Evolutionary conservation across 2,888 invertebrate species (phyloP).

Genomic region (Drosophila niveifrons): DNA sequence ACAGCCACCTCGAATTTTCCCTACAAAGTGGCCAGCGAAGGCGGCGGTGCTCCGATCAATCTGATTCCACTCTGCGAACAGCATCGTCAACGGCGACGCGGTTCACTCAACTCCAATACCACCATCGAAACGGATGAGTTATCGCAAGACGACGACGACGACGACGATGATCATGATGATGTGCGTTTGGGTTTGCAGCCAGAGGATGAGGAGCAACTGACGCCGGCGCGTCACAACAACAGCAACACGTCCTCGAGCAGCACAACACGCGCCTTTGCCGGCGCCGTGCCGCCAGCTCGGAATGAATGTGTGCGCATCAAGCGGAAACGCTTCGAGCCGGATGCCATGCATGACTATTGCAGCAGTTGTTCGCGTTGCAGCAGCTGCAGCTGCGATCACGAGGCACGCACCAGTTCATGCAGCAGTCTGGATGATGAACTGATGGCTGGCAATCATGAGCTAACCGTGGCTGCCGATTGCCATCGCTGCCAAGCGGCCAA

Average conservation of each 20-base stretch:
- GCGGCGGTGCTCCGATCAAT: slow-evolving; percentile 70
- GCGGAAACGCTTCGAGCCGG: slow-evolving; percentile 80
- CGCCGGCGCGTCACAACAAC: slow-evolving; percentile 47
- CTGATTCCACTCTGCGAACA: slow-evolving; percentile 71
- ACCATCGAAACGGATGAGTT: slow-evolving; percentile 80
- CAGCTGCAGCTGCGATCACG: slow-evolving; percentile 77
- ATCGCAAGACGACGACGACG: slow-evolving; percentile 68
- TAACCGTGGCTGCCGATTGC: slow-evolving; percentile 78
- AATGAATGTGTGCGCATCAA: slow-evolving; percentile 83
- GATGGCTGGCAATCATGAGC: slow-evolving; percentile 46
- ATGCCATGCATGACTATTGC: slow-evolving; percentile 73
- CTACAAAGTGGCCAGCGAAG: slow-evolving; percentile 76
- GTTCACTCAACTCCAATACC: slow-evolving; percentile 79
- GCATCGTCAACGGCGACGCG: slow-evolving; percentile 57
- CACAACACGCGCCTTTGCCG: slow-evolving; percentile 58
- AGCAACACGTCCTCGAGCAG: slow-evolving; percentile 58
- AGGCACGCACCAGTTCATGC: slow-evolving; percentile 74
- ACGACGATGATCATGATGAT: slow-evolving; percentile 66
- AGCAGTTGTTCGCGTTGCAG: slow-evolving; percentile 82
- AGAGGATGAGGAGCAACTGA: slow-evolving; percentile 63
- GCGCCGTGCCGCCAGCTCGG: slow-evolving; percentile 49
- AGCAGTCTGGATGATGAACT: slow-evolving; percentile 79
- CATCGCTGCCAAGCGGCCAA: slow-evolving; percentile 57
- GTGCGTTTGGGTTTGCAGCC: slow-evolving; percentile 59
- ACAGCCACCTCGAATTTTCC: slow-evolving; percentile 83